Percentiles rank a stretch among this genome's conserved stretches.
phyloP scores from a whole-genome alignment of 2,797 vertebrate genomes.

The Sciurus carolinensis region DNA sequence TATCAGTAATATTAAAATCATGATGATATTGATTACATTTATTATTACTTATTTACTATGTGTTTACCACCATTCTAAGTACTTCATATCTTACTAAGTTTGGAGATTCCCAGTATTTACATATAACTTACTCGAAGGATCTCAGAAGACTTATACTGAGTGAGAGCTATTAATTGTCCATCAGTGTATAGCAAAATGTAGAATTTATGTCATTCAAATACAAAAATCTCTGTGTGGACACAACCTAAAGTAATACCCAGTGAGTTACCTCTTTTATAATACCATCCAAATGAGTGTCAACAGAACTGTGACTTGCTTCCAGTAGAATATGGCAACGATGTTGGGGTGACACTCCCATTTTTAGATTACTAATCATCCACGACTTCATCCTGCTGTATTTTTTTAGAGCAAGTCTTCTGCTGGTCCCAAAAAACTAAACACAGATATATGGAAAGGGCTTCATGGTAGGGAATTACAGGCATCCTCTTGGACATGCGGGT shows the following conservation, averaged over 20 bases:
- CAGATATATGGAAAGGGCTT: background rate
- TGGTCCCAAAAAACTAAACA: background rate
- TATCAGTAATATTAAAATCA: background rate
- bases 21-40: no score
- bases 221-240: background rate
- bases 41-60: background rate
- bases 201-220: background rate
- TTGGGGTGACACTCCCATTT: background rate
- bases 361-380: background rate
- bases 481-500: background rate
- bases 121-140: background rate
- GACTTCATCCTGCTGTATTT: background rate
- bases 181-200: background rate
- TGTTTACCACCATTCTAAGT: background rate
- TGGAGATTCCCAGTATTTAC: background rate
- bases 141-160: background rate
- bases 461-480: rapidly evolving
- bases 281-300: background rate
- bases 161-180: background rate
- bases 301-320: background rate
- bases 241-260: background rate
- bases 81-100: background rate
- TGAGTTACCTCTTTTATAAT: background rate
- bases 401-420: background rate
- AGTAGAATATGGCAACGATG: background rate